Evolutionary conservation across 2,113 vertebrate species (phyloP).

Genomic region (Tetraodon nigroviridis): DNA sequence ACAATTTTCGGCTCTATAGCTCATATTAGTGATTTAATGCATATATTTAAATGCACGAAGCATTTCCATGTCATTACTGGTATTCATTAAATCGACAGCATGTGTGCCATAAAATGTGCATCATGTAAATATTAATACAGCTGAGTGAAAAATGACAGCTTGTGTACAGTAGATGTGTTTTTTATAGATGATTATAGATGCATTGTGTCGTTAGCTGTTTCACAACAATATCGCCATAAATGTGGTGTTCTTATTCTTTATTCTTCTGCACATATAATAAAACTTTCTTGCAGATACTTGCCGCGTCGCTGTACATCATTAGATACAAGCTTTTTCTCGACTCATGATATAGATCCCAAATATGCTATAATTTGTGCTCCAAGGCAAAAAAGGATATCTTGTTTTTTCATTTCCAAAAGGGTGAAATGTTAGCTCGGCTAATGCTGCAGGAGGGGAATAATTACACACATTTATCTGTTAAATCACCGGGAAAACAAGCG

Average conservation of each 20-base stretch:
- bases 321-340: too few relatives aligned
- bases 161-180: background rate
- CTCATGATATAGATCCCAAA: too few relatives aligned
- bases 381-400: conserved; percentile 6
- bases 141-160: background rate
- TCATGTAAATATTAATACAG: background rate
- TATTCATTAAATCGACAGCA: conserved; percentile 8
- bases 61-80: conserved; percentile 3
- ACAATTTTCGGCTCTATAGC: background rate
- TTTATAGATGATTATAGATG: too few relatives aligned
- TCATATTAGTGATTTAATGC: conserved; percentile 15
- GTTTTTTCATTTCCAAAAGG: conserved; percentile 22
- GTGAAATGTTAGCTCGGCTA: conserved; percentile 16
- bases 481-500: conserved; percentile 31
- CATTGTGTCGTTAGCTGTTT: too few relatives aligned
- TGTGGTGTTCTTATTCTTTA: too few relatives aligned
- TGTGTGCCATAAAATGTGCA: background rate
- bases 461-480: conserved; percentile 37
- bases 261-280: too few relatives aligned
- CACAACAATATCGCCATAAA: too few relatives aligned
- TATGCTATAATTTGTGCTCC: background rate
- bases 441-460: conserved; percentile 31
- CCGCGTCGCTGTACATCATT: too few relatives aligned
- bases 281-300: too few relatives aligned
- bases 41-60: background rate